phyloP scores from a whole-genome alignment of 2,797 vertebrate species.

The Pteronotus mesoamericanus region DNA sequence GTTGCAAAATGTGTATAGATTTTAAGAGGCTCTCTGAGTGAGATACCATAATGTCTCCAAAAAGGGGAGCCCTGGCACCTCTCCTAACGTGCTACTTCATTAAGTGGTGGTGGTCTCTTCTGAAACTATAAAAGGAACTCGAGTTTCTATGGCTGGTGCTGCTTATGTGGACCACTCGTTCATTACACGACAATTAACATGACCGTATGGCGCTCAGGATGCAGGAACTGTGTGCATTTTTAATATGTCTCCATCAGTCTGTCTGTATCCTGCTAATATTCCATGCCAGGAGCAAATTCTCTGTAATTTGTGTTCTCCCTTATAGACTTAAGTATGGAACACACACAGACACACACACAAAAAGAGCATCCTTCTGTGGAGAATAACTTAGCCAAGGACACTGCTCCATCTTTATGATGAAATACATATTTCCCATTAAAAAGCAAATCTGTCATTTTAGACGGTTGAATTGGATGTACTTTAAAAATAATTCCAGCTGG shows the following conservation, averaged over 20 bases:
- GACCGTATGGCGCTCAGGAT: neutral
- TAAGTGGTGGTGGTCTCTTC: neutral
- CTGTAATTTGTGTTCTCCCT: constrained; percentile 56
- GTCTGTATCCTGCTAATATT: constrained; percentile 14
- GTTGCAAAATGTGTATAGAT: neutral
- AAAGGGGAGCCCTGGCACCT: neutral
- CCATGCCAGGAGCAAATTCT: constrained; percentile 40
- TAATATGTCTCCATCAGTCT: constrained; percentile 42
- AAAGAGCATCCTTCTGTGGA: constrained; percentile 67
- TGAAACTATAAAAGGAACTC: neutral
- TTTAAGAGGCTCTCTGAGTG: neutral
- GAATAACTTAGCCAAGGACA: constrained; percentile 70
- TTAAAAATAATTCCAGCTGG: constrained; percentile 77
- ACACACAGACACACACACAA: no score
- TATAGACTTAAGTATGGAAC: constrained; percentile 24
- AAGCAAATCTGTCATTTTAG: constrained; percentile 77
- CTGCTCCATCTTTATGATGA: constrained; percentile 73
- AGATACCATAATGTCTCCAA: neutral
- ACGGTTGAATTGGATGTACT: constrained; percentile 75
- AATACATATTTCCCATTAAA: constrained; percentile 75
- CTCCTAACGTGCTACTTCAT: neutral
- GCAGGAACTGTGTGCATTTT: neutral
- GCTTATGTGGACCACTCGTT: neutral
- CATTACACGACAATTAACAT: neutral
- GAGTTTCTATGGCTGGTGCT: neutral